Base-by-base conservation (phyloP, 2,888 invertebrate genomes). In the Dendrolimus houi region DNA sequence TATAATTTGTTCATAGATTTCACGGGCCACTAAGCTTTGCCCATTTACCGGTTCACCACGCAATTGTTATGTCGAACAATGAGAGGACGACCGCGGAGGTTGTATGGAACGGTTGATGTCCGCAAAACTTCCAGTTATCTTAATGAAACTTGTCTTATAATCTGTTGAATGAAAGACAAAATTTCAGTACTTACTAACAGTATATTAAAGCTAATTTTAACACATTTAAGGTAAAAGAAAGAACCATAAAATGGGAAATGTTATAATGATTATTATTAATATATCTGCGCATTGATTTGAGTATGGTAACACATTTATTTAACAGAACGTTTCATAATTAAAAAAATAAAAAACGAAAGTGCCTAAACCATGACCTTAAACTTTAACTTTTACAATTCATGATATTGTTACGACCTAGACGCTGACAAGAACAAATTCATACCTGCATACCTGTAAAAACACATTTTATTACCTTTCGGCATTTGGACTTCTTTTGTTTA, bases 11-110 rank as follows among this genome's bases (percentile, higher is more conserved):
- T 67, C 64, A 67, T 56, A 57, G 64, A 74, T 74, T 77, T 72
- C 60, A 72, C 66, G 72, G 69, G 54, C 67, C 66, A 75, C 69
- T 72, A 68, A 71, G 64, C 67, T 63, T 63, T 62, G 66, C 56
- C 64, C 67, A 68, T 77, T 80, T 74, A 71, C 72, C 66, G 68
- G 66, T 73, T 71, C 69, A 72, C 67, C 68, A 67, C 64, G 66
- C 71, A 68, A 72, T 74, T 73, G 74, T 71, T 62, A 59, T 57
- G 65, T 63, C 64, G 71, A 74, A 81, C 81, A 73, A 74, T 70
- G 66, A 64, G 68, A 29, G 29, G 29, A 29, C 29, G 47, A 47
- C 47, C 47, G 47, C 47, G 9, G 12, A 47, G 47, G 12, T 47
- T 47, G 47, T 47, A 47, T 8, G 47, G 9, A 74, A 72, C 47